phyloP scores from a whole-genome alignment of 1,140 invertebrate genomes.

The Dysdera silvatica region DNA sequence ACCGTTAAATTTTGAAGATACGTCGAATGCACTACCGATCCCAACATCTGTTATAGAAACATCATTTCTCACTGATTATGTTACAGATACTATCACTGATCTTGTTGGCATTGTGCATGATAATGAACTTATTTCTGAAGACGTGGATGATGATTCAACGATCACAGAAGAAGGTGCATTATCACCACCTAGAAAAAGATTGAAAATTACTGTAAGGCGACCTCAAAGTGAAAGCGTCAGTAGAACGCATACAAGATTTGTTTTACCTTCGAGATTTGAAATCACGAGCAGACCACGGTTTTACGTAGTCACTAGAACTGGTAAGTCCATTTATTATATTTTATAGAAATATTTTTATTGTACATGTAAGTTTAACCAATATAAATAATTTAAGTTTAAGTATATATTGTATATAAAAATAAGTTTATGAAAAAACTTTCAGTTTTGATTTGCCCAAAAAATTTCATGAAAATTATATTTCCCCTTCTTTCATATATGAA shows the following conservation, averaged over 20 bases:
- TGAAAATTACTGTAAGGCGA: conserved; percentile 25
- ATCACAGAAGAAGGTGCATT: neutral
- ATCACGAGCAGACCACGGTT: conserved; percentile 29
- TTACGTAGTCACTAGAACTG: conserved; percentile 33
- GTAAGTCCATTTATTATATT: conserved; percentile 7
- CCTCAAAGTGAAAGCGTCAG: conserved; percentile 21
- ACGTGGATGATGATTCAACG: neutral
- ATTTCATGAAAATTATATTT: too few relatives aligned
- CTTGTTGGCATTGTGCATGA: neutral
- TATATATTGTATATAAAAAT: too few relatives aligned
- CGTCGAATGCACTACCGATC: neutral
- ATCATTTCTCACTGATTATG: neutral
- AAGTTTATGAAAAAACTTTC: too few relatives aligned
- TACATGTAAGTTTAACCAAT: too few relatives aligned
- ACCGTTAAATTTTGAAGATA: conserved; percentile 13
- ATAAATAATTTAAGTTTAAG: too few relatives aligned
- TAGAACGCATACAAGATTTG: conserved; percentile 30
- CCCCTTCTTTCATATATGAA: too few relatives aligned
- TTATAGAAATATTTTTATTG: too few relatives aligned
- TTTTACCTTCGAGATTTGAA: conserved; percentile 21
- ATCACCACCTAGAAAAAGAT: conserved; percentile 6
- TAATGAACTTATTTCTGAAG: conserved; percentile 1
- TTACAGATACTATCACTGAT: neutral
- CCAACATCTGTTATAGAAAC: conserved; percentile 14
- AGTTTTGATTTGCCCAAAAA: too few relatives aligned